Conservation (phyloP, 1,140 invertebrate species). For the Philopotamus ludificatus region DNA sequence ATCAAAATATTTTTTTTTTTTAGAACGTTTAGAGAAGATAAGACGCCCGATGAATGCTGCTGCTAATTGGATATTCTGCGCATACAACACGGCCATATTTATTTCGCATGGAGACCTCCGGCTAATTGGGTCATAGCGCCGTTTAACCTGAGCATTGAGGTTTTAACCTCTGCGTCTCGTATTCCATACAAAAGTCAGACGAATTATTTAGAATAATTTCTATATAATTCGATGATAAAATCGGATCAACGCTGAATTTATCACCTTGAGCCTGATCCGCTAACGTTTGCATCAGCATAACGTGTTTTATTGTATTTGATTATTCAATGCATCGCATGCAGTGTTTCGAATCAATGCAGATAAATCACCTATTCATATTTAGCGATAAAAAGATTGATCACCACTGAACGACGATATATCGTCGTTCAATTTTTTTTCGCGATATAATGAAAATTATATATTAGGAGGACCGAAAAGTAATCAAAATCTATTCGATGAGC, state of each 20-base stretch:
- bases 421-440: too few species aligned
- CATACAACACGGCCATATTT: not conserved
- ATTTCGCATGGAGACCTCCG: not conserved
- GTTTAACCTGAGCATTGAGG: not conserved
- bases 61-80: not conserved
- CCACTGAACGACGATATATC: too few species aligned
- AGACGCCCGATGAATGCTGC: not conserved
- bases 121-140: not conserved
- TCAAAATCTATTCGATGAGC: too few species aligned
- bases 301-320: too few species aligned
- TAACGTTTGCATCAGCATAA: not conserved
- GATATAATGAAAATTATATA: too few species aligned
- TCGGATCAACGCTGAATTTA: not conserved
- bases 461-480: too few species aligned
- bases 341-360: too few species aligned
- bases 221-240: not conserved
- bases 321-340: too few species aligned
- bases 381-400: too few species aligned
- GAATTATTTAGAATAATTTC: not conserved
- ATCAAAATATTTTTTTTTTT: too few species aligned
- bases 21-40: too few species aligned
- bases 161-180: not conserved
- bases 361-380: too few species aligned
- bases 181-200: not conserved
- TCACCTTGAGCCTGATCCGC: not conserved